Evolutionary conservation across 2,797 vertebrate genomes (phyloP), one percentile per base, ranked within the genome.

Genomic region (Propithecus deckenii): DNA sequence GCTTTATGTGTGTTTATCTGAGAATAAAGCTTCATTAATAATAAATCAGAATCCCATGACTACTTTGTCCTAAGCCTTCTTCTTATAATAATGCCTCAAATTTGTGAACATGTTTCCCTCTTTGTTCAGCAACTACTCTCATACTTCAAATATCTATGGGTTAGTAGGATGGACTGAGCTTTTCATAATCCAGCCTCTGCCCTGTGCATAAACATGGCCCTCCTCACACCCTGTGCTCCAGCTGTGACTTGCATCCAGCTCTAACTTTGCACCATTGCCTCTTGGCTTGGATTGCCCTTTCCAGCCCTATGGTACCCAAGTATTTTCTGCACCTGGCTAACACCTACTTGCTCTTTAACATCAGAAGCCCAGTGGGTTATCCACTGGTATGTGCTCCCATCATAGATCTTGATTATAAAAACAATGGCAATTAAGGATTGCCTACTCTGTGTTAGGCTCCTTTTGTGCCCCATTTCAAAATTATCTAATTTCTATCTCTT

Each of bases 31-130:
- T 63, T 92, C 79, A 89, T 96, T 84, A 89, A 78, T 91, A 91
- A 91, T 86, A 97, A 96, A 89, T 84, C 88, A 94, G 91, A 91
- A 91, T 76, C 83, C 93, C 46, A 38, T 3, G 22, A 87, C 52
- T 84, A 32, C 59, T 90, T 57, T 57, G 41, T 46, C 72, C 67
- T 84, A 84, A 89, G 57, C 35, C 67, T 57, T 94, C 25, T 52
- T 86, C 94, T 91, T 63, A 65, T 32, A 43, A 71, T 23, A 88
- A 83, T 28, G 28, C 78, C 28, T 91, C 71, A 50, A 46, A 71
- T 89, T 38, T 57, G 43, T 80, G 43, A 96, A 85, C 28, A 20
- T 0, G 6, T 50, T 91, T 78, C 30, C 91, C 15, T 59, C 89
- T 92, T 87, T 38, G 83, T 72, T n/a, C 38, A 12, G 35, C 25